phyloP scores from a whole-genome alignment of 2,797 vertebrate species.

The Heteromormyrus szaboi region DNA sequence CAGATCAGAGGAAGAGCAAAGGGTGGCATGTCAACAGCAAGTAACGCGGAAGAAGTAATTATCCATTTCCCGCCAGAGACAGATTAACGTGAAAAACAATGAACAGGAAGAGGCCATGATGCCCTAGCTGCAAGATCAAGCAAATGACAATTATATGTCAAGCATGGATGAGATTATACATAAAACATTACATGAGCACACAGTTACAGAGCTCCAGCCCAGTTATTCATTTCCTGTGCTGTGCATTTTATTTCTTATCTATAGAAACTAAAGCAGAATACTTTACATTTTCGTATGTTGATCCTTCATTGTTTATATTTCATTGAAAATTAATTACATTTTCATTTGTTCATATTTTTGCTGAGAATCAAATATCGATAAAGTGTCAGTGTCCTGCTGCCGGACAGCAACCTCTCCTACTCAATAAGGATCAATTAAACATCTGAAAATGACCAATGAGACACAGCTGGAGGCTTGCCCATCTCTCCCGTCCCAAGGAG shows the following conservation, averaged over 20 bases:
- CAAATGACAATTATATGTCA: slow-evolving; percentile 3
- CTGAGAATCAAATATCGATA: neutral
- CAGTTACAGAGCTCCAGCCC: neutral
- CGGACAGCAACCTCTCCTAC: neutral
- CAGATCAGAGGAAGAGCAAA: neutral
- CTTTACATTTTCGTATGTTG: neutral
- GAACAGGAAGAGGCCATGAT: neutral
- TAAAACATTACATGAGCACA: neutral
- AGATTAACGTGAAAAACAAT: neutral
- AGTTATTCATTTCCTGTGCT: neutral
- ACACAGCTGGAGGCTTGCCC: neutral
- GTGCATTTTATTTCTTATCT: neutral
- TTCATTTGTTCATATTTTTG: neutral
- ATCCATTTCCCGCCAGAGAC: neutral
- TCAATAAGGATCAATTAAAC: neutral
- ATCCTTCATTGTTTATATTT: neutral
- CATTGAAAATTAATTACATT: neutral
- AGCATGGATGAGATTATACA: slow-evolving; percentile 1
- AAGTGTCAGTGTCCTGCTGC: neutral
- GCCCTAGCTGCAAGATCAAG: neutral
- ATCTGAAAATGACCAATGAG: neutral
- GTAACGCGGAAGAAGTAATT: neutral
- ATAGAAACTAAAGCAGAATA: neutral
- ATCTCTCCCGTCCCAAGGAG: neutral
- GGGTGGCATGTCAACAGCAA: neutral